A percentile compares a stretch with the other conserved stretches of the same genome.
Evolutionary conservation across 1,140 invertebrate genomes (phyloP).

Genomic region (Rhopalosiphum padi): DNA sequence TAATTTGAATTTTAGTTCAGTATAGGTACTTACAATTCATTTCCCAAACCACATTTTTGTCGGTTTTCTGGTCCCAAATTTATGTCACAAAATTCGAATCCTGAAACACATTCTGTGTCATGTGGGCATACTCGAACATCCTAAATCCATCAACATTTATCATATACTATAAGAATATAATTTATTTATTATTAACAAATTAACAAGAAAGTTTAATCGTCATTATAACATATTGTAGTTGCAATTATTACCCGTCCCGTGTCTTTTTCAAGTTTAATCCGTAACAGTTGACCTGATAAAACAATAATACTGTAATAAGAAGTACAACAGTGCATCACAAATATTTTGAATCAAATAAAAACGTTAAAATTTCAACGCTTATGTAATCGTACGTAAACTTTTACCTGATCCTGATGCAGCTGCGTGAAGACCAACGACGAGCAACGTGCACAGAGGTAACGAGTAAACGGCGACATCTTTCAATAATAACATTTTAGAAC

Average conservation of each 20-base stretch:
- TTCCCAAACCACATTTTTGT: not conserved
- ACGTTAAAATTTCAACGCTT: not conserved
- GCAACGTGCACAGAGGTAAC: not conserved
- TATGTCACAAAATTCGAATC: not conserved
- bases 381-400: not conserved
- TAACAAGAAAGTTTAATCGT: not conserved
- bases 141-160: not conserved
- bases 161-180: not conserved
- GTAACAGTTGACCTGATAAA: not conserved
- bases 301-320: not conserved
- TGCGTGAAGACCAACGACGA: not conserved
- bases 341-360: no score
- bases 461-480: not conserved
- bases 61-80: not conserved
- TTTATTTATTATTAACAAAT: not conserved
- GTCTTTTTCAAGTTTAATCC: conserved; percentile 4
- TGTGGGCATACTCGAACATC: not conserved
- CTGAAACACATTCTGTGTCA: not conserved
- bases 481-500: not conserved
- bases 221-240: no score
- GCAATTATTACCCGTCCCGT: not conserved
- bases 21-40: not conserved
- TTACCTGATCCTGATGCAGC: not conserved
- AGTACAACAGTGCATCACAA: no score
- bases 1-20: not conserved